These are phyloP conservation scores for Oligia strigilis DNA, from an alignment of 2,888 invertebrate species.

Conservation along the genomic window DNA sequence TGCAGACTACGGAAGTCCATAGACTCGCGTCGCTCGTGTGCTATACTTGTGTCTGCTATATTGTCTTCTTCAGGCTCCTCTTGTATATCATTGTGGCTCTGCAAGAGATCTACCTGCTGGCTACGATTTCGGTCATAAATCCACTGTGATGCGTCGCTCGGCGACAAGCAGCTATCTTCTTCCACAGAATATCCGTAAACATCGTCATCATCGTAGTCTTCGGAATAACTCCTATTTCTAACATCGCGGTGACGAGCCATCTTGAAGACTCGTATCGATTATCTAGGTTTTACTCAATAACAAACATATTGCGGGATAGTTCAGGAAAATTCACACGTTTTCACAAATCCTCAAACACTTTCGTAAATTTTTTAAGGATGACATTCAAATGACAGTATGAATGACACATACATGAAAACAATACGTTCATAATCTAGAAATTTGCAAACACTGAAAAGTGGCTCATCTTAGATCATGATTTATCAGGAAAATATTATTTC, in stretches of 20 bases:
- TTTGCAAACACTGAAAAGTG: neutral
- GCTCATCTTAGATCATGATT: neutral
- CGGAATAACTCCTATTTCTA: constrained; percentile 95
- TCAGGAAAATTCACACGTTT: constrained; percentile 70
- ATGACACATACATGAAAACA: constrained; percentile 45
- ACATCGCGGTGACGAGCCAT: constrained; percentile 97
- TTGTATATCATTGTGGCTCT: constrained; percentile 93
- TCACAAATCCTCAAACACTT: constrained; percentile 35
- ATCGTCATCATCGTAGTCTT: constrained; percentile 98
- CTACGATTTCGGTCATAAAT: constrained; percentile 95
- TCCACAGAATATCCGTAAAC: constrained; percentile 98
- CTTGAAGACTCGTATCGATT: constrained; percentile 42
- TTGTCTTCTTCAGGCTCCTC: constrained; percentile 91
- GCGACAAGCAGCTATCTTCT: constrained; percentile 97
- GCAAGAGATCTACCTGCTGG: constrained; percentile 93
- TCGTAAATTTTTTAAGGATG: constrained; percentile 52
- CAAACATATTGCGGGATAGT: constrained; percentile 47
- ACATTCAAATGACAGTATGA: constrained; percentile 31
- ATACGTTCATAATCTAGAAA: constrained; percentile 32
- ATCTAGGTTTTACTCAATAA: constrained; percentile 32
- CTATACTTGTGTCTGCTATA: constrained; percentile 69
- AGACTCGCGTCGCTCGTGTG: constrained; percentile 84
- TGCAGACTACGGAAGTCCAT: constrained; percentile 86
- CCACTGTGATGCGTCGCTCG: constrained; percentile 96
- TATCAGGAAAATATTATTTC: neutral